Evolutionary conservation across 2,797 vertebrate genomes (phyloP).

Genomic region (Myotis pilosus): DNA sequence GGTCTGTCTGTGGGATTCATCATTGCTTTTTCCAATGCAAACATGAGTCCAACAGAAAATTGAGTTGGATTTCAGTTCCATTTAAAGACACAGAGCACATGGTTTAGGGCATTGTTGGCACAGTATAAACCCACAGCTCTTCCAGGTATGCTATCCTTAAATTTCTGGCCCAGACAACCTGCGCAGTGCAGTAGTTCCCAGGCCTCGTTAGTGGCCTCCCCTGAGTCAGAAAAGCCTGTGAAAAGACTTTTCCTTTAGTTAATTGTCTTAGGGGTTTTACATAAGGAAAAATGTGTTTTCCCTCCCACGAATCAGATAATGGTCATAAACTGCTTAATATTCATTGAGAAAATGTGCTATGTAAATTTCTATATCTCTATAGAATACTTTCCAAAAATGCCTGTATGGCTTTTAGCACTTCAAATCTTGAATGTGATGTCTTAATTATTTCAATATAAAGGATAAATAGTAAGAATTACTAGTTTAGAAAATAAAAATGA

Average conservation of each 20-base stretch:
- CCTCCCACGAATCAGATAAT: not conserved
- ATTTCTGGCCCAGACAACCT: not conserved
- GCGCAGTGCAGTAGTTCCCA: not conserved
- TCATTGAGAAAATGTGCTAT: not conserved
- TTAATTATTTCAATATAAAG: not conserved
- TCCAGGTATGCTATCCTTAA: not conserved
- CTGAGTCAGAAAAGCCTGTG: not conserved
- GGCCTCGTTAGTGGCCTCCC: not conserved
- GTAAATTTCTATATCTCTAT: not conserved
- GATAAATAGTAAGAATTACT: not conserved
- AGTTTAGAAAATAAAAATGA: not conserved
- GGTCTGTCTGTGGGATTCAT: not conserved
- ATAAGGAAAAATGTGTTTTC: not conserved
- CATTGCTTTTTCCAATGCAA: not conserved
- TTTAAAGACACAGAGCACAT: not conserved
- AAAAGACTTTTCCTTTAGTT: not conserved
- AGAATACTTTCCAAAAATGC: not conserved
- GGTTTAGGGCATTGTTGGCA: not conserved
- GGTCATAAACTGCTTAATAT: not conserved
- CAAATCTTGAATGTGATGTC: not conserved
- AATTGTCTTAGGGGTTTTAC: not conserved
- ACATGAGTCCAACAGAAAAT: constrained; percentile 24
- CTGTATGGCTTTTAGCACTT: not conserved
- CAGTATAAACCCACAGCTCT: not conserved
- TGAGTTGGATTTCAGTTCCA: not conserved